These are phyloP conservation scores for Thymallus thymallus DNA, from an alignment of 2,113 vertebrate species.

Conservation along the genomic window DNA sequence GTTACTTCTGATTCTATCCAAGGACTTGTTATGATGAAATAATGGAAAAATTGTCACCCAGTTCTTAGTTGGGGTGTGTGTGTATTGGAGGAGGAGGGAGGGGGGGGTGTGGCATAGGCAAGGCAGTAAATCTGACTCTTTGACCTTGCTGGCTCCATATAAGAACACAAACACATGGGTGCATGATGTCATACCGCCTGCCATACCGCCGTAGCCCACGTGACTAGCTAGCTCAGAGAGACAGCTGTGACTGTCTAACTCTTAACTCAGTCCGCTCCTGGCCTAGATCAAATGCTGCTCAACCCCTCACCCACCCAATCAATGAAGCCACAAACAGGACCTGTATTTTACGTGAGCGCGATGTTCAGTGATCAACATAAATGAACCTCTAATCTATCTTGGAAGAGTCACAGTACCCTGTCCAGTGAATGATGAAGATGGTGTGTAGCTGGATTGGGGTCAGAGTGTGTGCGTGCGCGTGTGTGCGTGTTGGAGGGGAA, in stretches of 20 bases:
- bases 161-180: background rate
- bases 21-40: slow-evolving; percentile 29
- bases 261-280: slow-evolving; percentile 26
- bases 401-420: too few relatives aligned
- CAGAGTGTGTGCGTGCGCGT: slow-evolving; percentile 9
- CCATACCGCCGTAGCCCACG: background rate
- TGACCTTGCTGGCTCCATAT: background rate
- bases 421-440: background rate
- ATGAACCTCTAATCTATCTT: background rate
- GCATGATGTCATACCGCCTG: background rate
- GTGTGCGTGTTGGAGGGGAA: slow-evolving; percentile 17
- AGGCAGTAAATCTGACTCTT: slow-evolving; percentile 14
- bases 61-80: too few relatives aligned
- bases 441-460: background rate
- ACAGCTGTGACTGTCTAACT: slow-evolving; percentile 38
- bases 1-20: background rate
- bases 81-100: too few relatives aligned
- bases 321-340: too few relatives aligned
- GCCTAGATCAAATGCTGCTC: slow-evolving; percentile 36
- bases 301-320: background rate
- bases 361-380: too few relatives aligned
- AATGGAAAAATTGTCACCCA: slow-evolving; percentile 25
- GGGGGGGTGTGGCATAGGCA: too few relatives aligned
- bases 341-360: background rate
- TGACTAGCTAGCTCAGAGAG: background rate